These are phyloP conservation scores for Drosophila navojoa DNA, from an alignment of 1,140 invertebrate species.

Conservation along the genomic window DNA sequence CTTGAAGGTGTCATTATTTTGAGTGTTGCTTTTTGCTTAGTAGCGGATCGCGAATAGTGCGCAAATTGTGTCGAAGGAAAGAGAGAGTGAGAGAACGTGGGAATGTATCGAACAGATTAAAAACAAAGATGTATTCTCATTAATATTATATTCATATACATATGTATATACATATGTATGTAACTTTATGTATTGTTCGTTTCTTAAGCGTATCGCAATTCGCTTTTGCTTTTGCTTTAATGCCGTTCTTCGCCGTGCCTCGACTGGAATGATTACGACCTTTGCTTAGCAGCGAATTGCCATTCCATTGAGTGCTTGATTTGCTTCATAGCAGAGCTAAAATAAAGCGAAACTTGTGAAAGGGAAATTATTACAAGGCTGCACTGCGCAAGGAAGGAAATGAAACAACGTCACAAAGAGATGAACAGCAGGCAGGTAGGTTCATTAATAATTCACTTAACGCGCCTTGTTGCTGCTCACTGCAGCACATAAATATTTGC, in stretches of 20 bases:
- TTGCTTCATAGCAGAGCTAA: not conserved
- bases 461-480: not conserved
- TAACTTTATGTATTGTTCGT: too few relatives aligned
- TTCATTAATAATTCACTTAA: conserved; percentile 31
- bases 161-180: too few relatives aligned
- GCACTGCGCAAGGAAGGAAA: conserved; percentile 13
- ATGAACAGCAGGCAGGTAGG: not conserved
- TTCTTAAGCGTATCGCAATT: too few relatives aligned
- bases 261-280: not conserved
- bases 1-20: not conserved
- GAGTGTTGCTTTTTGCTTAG: not conserved
- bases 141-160: too few relatives aligned
- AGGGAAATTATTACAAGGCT: conserved; percentile 6
- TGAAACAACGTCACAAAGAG: conserved; percentile 9
- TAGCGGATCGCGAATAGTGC: too few relatives aligned
- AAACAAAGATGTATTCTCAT: too few relatives aligned
- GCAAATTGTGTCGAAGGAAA: too few relatives aligned
- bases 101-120: too few relatives aligned
- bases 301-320: not conserved
- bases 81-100: too few relatives aligned
- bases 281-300: too few relatives aligned
- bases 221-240: too few relatives aligned
- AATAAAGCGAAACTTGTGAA: not conserved
- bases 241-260: too few relatives aligned
- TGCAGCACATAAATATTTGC: conserved; percentile 7